These are phyloP conservation scores for Cacatua alba DNA, from an alignment of 2,113 vertebrate genomes.

Conservation along the genomic window DNA sequence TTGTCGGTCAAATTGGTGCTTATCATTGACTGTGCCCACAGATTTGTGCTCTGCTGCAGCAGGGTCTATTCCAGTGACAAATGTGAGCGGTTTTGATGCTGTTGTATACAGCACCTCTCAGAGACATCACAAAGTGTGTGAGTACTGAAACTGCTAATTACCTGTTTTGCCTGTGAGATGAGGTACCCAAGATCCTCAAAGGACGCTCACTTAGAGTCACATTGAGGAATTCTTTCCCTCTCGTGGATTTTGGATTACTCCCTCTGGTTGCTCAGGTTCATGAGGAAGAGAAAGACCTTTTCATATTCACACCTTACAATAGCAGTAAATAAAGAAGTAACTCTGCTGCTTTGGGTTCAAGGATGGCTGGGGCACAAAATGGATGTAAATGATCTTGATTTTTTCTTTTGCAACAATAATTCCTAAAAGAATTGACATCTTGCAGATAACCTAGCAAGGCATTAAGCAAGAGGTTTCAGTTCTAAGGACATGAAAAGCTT, in stretches of 20 bases:
- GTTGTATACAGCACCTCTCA: neutral
- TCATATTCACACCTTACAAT: fast-evolving
- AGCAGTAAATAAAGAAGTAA: neutral
- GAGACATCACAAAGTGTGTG: neutral
- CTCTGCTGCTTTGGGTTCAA: neutral
- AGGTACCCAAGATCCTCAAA: neutral
- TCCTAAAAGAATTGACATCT: neutral
- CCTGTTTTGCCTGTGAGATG: neutral
- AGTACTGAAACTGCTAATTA: neutral
- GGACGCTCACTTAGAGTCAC: neutral
- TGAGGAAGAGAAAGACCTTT: neutral
- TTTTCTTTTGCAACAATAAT: neutral
- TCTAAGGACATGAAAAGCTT: neutral
- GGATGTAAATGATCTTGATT: neutral
- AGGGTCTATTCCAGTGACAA: neutral
- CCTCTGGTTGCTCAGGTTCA: neutral
- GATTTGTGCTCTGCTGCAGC: neutral
- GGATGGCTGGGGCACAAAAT: neutral
- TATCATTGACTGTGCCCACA: neutral
- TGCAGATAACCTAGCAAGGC: neutral
- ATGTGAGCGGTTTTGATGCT: fast-evolving
- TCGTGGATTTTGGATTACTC: neutral
- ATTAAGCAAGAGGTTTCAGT: neutral
- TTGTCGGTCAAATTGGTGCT: fast-evolving
- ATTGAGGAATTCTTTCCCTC: neutral